Conservation (phyloP, 1,140 invertebrate species). For the Leptinotarsa lineolata region DNA sequence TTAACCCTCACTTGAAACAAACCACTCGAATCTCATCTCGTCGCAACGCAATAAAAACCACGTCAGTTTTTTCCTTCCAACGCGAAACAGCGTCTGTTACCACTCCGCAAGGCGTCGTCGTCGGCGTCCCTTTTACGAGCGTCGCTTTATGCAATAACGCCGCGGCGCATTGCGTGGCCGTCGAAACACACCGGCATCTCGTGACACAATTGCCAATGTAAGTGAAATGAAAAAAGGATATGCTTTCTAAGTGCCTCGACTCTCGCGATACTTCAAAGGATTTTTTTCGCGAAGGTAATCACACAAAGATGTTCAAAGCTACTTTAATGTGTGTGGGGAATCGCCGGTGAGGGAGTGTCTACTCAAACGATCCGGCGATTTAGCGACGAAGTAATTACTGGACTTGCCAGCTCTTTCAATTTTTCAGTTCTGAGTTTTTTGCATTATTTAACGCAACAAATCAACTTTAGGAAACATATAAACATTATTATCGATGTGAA, state of each 20-base stretch:
- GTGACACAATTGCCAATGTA: constrained; percentile 28
- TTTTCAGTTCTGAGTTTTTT: no score
- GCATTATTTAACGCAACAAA: no score
- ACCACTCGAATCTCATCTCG: no score
- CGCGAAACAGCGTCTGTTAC: background rate
- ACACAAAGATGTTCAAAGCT: constrained; percentile 24
- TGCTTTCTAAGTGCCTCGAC: constrained; percentile 28
- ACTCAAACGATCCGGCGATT: background rate
- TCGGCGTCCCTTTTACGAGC: constrained; percentile 21
- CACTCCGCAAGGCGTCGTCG: constrained; percentile 1
- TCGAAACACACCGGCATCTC: constrained; percentile 12
- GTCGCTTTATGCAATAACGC: constrained; percentile 31
- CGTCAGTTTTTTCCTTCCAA: no score
- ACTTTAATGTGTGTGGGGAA: constrained; percentile 20
- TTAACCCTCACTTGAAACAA: no score
- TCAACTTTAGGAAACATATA: no score
- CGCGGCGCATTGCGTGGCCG: constrained; percentile 24
- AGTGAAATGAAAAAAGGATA: constrained; percentile 33
- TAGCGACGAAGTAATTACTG: background rate
- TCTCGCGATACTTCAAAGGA: constrained; percentile 32
- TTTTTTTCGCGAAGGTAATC: constrained; percentile 21
- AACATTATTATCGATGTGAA: no score
- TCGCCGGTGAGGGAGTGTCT: background rate
- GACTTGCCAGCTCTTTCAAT: background rate
- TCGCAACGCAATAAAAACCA: no score